Evolutionary conservation across 2,797 vertebrate genomes (phyloP).

Genomic region (Thripadectes ignobilis): DNA sequence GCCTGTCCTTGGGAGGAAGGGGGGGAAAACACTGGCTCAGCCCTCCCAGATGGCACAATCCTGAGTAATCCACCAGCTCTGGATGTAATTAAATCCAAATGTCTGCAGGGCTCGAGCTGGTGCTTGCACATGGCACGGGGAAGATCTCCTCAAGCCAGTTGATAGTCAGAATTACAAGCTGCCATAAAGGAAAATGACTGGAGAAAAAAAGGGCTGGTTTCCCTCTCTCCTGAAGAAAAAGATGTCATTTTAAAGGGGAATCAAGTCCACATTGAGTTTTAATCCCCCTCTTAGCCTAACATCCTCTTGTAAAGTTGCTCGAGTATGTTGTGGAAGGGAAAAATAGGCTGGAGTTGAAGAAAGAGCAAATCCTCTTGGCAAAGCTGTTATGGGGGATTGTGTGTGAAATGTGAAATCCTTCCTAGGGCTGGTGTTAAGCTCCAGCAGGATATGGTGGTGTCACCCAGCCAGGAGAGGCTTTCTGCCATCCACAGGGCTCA

Average conservation of each 20-base stretch:
- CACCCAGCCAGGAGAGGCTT: not conserved
- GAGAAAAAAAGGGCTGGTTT: not conserved
- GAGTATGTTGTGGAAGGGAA: not conserved
- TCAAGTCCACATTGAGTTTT: constrained; percentile 45
- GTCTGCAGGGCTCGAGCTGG: constrained; percentile 25
- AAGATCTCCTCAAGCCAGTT: constrained; percentile 55
- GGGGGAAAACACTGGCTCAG: not conserved
- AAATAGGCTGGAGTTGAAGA: constrained; percentile 14
- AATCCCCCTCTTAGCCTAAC: constrained; percentile 54
- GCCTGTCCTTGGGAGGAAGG: not conserved
- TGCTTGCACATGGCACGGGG: constrained; percentile 2
- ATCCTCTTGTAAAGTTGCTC: constrained; percentile 52
- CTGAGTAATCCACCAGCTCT: constrained; percentile 52
- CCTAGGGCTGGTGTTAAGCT: not conserved
- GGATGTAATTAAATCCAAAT: constrained; percentile 65
- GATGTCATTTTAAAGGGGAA: constrained; percentile 26
- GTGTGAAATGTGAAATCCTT: not conserved
- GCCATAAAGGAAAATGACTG: not conserved
- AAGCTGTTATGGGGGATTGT: constrained; percentile 42
- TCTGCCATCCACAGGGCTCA: not conserved
- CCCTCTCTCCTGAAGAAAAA: not conserved
- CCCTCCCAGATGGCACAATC: constrained; percentile 30
- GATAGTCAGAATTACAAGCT: not conserved
- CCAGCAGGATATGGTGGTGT: not conserved
- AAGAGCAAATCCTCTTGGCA: constrained; percentile 51